Evolutionary conservation across 2,113 vertebrate genomes (phyloP).

Genomic region (Ancistrus triradiatus): DNA sequence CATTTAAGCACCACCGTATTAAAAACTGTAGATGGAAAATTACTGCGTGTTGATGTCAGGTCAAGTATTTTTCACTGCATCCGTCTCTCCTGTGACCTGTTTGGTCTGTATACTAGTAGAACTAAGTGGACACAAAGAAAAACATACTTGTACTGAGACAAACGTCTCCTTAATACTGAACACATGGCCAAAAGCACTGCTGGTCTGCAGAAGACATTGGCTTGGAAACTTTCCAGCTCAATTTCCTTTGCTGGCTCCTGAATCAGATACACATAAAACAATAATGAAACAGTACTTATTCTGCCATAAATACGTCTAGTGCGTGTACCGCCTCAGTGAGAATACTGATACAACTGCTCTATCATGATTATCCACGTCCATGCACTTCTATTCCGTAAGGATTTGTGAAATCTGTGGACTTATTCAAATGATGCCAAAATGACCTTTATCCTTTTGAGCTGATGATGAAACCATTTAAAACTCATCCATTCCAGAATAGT

Average conservation of each 20-base stretch:
- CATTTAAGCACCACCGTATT: not conserved
- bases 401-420: constrained; percentile 5
- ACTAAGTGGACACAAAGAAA: constrained; percentile 23
- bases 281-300: constrained; percentile 44
- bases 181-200: constrained; percentile 44
- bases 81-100: constrained; percentile 21
- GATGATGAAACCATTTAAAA: not conserved
- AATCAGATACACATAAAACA: constrained; percentile 47
- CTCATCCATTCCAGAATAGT: not conserved
- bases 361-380: constrained; percentile 25
- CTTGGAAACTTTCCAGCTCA: constrained; percentile 43
- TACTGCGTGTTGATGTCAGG: constrained; percentile 11
- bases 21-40: constrained; percentile 13
- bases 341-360: constrained; percentile 28
- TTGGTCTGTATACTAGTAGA: constrained; percentile 23
- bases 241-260: constrained; percentile 48
- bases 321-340: constrained; percentile 23
- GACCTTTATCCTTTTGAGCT: not conserved
- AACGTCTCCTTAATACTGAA: constrained; percentile 44
- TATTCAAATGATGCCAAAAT: not conserved
- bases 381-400: constrained; percentile 2
- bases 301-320: constrained; percentile 37
- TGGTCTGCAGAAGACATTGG: constrained; percentile 45
- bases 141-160: constrained; percentile 25
- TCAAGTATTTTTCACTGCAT: constrained; percentile 8